phyloP scores from a whole-genome alignment of 2,797 vertebrate genomes.

The Anguilla anguilla region DNA sequence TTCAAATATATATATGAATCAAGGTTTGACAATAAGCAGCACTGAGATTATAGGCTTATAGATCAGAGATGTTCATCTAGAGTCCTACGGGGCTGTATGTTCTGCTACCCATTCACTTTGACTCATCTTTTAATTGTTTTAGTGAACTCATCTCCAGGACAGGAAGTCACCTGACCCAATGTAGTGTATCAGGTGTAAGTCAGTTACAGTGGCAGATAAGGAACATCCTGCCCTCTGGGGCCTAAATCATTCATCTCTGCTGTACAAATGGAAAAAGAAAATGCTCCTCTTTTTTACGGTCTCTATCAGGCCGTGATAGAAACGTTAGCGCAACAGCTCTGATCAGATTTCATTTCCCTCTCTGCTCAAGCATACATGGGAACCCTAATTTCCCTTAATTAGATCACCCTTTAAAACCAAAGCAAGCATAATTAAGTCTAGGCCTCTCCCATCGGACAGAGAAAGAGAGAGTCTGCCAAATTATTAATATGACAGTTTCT shows the following conservation, averaged over 20 bases:
- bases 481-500: neutral
- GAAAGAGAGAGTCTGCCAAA: neutral
- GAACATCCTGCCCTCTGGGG: neutral
- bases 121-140: neutral
- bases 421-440: constrained; percentile 10
- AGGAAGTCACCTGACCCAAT: constrained; percentile 15
- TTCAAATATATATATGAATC: neutral
- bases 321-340: neutral
- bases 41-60: neutral
- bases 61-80: neutral
- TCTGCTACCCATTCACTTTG: neutral
- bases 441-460: constrained; percentile 8
- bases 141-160: neutral
- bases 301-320: neutral
- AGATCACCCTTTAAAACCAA: constrained; percentile 3
- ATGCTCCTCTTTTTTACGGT: neutral
- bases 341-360: constrained; percentile 22
- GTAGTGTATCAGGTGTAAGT: constrained; percentile 1
- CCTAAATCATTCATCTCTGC: neutral
- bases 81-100: neutral
- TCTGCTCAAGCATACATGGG: neutral
- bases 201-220: constrained; percentile 9
- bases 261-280: neutral
- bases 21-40: neutral
- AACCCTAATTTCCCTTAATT: constrained; percentile 8